Evolutionary conservation across 2,797 vertebrate species (phyloP).

Genomic region (Erpetoichthys calabaricus): DNA sequence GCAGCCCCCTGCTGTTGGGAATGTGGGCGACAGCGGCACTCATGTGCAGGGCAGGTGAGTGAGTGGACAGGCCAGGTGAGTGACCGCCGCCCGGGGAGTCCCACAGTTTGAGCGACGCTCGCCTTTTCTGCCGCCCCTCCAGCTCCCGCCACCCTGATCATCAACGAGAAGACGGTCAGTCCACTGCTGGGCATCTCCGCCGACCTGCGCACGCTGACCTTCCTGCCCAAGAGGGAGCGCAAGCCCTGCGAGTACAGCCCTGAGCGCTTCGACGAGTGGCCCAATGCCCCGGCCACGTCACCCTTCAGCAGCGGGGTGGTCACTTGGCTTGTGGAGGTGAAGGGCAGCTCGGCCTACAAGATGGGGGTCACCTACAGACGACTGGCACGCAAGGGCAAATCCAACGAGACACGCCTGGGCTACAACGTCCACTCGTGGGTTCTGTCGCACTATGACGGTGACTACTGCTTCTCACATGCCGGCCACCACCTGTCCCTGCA

Average conservation of each 20-base stretch:
- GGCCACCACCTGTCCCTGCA: slow-evolving; percentile 42
- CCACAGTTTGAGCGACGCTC: rapidly evolving
- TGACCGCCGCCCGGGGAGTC: rapidly evolving
- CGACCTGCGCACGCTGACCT: slow-evolving; percentile 62
- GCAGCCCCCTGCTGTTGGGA: slow-evolving; percentile 68
- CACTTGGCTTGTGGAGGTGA: slow-evolving; percentile 66
- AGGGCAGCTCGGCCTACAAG: slow-evolving; percentile 75
- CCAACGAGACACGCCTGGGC: slow-evolving; percentile 63
- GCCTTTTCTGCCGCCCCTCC: slow-evolving; percentile 6
- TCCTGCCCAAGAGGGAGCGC: slow-evolving; percentile 57
- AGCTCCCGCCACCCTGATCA: slow-evolving; percentile 45
- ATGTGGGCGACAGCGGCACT: slow-evolving; percentile 74
- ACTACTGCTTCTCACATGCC: slow-evolving; percentile 69
- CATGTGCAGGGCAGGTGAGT: slow-evolving; percentile 61
- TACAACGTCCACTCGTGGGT: slow-evolving; percentile 77
- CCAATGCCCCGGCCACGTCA: slow-evolving; percentile 63
- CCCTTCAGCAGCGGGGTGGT: slow-evolving; percentile 59
- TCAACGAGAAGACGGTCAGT: slow-evolving; percentile 67
- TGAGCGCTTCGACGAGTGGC: slow-evolving; percentile 75
- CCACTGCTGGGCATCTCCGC: slow-evolving; percentile 65
- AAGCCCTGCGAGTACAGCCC: slow-evolving; percentile 44
- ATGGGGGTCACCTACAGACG: slow-evolving; percentile 74
- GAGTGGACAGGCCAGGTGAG: rapidly evolving
- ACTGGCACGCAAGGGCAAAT: slow-evolving; percentile 66
- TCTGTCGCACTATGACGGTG: slow-evolving; percentile 66